Conservation (phyloP, 2,113 vertebrate genomes). For the human region DNA sequence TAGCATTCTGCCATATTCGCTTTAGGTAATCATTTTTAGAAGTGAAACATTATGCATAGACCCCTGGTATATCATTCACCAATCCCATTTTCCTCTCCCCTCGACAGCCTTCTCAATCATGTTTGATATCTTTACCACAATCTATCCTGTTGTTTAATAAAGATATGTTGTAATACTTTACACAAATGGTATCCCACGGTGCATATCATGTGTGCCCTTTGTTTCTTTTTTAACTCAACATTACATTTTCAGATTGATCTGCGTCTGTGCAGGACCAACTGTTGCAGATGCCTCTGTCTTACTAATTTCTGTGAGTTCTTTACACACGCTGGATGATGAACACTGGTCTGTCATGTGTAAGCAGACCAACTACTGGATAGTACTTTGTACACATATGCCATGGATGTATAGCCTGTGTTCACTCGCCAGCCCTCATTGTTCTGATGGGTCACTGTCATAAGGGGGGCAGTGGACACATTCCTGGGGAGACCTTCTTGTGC, state of each 20-base stretch:
- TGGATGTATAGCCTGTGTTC: background rate
- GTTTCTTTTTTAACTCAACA: background rate
- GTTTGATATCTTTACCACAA: accelerated
- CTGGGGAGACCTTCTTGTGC: no score
- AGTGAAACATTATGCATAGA: background rate
- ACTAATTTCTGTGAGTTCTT: background rate
- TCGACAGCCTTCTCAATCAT: accelerated
- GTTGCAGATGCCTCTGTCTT: background rate
- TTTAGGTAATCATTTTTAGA: no score
- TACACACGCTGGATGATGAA: accelerated
- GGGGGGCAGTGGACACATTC: background rate
- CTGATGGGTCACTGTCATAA: accelerated
- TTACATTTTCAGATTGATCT: accelerated
- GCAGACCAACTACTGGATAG: accelerated
- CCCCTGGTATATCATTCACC: accelerated
- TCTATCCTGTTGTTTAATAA: accelerated
- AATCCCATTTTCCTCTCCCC: background rate
- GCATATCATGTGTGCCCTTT: accelerated
- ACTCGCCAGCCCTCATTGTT: accelerated
- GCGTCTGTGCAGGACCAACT: accelerated
- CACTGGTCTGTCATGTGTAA: accelerated
- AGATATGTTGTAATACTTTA: accelerated
- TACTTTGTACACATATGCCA: accelerated
- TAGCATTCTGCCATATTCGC: accelerated
- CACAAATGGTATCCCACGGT: accelerated